Base-by-base conservation (phyloP, 2,113 vertebrate genomes). In the Dasyornis broadbenti region DNA sequence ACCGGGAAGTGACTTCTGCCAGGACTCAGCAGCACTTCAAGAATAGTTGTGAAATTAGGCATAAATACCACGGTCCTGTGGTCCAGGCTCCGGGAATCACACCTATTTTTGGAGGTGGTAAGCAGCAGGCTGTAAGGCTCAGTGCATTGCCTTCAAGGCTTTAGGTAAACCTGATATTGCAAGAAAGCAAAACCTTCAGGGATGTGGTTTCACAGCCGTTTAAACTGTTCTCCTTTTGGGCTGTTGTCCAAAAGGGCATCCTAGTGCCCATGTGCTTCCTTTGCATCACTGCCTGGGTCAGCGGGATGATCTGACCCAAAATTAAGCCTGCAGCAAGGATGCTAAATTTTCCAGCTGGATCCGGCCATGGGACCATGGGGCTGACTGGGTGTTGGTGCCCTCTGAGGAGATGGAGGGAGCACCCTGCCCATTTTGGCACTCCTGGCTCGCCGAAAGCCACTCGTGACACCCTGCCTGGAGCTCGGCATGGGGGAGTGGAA, bases 171-270 rank as follows among this genome's bases (percentile, higher is more conserved):
- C 49, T 87, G 78, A 76, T 24, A 9, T 53, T 49, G 87, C 87
- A 56, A 57, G 95, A 85, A 87, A 90, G 73, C 61, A 76, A 40
- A 90, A 79, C 35, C 66, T 90, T 47, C 9, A 31, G 44, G 70
- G 95, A 44, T 93, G 85, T 93, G 92, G 87, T 79, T 96, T 90
- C 78, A 72, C 49, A 53, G 66, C 40, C 66, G 7, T 65, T 93
- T 69, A 35, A 85, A 66, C 53, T 56, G 61, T 35, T 91, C 47
- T 78, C n/a, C 16, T 1, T 47, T 80, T 11, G 77, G 84, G 82
- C 87, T n/a, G 7, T 31, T 79, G 82, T 52, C 82, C 66, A 52
- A 15, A 91, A 53, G n/a, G 66, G 15, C 90, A 85, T 85, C 73
- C 82, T 60, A 3, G 33, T 82, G 90, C 90, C 69, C 57, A 1